These are phyloP conservation scores for Bilobella aurantiaca DNA, from an alignment of 1,140 invertebrate genomes.

Conservation along the genomic window DNA sequence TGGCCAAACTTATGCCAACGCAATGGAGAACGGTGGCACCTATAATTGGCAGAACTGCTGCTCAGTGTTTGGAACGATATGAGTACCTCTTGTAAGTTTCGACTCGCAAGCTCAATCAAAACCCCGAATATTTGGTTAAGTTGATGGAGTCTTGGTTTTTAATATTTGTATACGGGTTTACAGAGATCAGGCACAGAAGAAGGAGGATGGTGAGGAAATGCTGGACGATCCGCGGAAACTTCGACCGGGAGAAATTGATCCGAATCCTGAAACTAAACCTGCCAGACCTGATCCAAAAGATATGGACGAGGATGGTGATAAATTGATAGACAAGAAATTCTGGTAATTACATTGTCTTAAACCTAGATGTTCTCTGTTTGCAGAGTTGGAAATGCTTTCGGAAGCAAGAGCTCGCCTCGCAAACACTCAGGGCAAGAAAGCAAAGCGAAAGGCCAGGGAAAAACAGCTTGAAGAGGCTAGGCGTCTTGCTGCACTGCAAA, in stretches of 20 bases:
- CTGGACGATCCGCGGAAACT: conserved; percentile 90
- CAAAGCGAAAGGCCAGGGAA: conserved; percentile 95
- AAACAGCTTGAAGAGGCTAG: conserved; percentile 97
- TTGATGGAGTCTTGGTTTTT: background rate
- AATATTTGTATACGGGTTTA: conserved; percentile 44
- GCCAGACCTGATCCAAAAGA: conserved; percentile 98
- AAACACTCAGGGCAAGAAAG: conserved; percentile 99
- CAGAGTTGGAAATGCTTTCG: conserved; percentile 96
- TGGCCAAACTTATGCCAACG: conserved; percentile 98
- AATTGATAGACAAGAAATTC: background rate
- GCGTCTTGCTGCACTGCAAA: conserved; percentile 88
- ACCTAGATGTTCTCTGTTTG: conserved; percentile 40
- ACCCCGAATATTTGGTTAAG: background rate
- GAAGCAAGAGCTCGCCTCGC: conserved; percentile 95
- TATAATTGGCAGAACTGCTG: conserved; percentile 95
- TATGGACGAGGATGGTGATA: conserved; percentile 96
- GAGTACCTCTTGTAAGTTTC: conserved; percentile 82
- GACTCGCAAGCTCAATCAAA: too few species aligned
- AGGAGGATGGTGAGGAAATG: conserved; percentile 86
- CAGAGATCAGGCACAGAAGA: conserved; percentile 96
- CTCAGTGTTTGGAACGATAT: conserved; percentile 95
- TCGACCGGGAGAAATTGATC: conserved; percentile 98
- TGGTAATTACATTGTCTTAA: background rate
- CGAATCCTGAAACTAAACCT: conserved; percentile 98
- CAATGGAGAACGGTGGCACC: conserved; percentile 99